These are phyloP conservation scores for Xiphias gladius DNA, from an alignment of 2,113 vertebrate species.

Conservation along the genomic window DNA sequence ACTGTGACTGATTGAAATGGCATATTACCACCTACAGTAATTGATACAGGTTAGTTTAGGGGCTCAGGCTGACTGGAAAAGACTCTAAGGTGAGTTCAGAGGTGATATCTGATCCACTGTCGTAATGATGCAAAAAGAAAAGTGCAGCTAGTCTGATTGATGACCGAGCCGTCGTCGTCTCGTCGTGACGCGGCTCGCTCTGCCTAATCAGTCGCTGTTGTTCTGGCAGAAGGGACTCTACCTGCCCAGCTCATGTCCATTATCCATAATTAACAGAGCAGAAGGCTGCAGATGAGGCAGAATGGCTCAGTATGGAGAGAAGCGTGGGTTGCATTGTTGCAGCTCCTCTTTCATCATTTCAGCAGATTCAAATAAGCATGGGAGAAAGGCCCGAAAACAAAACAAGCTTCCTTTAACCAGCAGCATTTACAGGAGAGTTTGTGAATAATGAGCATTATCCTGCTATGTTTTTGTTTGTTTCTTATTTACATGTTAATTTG, in stretches of 20 bases:
- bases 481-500: constrained; percentile 29
- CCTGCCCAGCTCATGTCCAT: constrained; percentile 61
- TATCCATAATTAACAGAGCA: constrained; percentile 74
- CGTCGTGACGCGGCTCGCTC: constrained; percentile 46
- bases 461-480: not conserved
- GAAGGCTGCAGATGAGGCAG: constrained; percentile 57
- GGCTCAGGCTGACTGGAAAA: not conserved
- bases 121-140: constrained; percentile 26
- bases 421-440: constrained; percentile 5
- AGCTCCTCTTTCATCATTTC: constrained; percentile 37
- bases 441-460: constrained; percentile 1
- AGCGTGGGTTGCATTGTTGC: not conserved
- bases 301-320: constrained; percentile 17
- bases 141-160: constrained; percentile 36
- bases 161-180: constrained; percentile 6
- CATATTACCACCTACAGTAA: not conserved
- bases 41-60: not conserved
- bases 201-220: constrained; percentile 71
- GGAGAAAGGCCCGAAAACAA: not conserved
- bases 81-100: not conserved
- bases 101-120: constrained; percentile 21
- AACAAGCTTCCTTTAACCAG: not conserved
- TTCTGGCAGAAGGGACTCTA: constrained; percentile 57
- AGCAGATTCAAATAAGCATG: constrained; percentile 3
- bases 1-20: constrained; percentile 19